Conservation (phyloP, 2,113 vertebrate species). For the Megaceryle torquata region DNA sequence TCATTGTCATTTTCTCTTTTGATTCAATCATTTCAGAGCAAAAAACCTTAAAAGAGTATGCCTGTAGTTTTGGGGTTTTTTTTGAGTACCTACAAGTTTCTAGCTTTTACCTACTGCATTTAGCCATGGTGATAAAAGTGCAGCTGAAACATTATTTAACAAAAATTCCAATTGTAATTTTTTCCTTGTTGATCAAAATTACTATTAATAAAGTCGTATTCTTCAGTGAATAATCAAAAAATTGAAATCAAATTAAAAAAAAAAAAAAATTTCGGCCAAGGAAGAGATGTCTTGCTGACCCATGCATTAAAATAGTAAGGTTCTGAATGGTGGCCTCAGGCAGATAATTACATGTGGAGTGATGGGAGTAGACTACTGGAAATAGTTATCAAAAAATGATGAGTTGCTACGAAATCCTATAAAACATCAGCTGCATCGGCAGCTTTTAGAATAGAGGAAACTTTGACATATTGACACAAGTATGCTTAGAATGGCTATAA, state of each 20-base stretch:
- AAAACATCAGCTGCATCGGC: neutral
- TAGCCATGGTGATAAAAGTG: neutral
- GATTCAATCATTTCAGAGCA: neutral
- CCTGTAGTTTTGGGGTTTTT: neutral
- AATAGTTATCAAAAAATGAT: slow-evolving; percentile 50
- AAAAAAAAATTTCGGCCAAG: neutral
- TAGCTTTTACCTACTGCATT: neutral
- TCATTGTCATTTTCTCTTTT: neutral
- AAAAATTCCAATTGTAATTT: neutral
- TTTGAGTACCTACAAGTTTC: neutral
- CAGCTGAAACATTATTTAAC: neutral
- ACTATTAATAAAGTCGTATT: neutral
- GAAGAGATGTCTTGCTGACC: neutral
- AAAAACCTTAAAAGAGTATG: neutral
- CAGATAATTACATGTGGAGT: slow-evolving; percentile 34
- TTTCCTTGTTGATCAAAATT: neutral
- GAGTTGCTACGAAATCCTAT: slow-evolving; percentile 5
- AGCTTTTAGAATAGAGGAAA: slow-evolving; percentile 9
- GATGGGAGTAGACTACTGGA: slow-evolving; percentile 39
- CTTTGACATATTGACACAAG: neutral
- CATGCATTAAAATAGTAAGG: neutral
- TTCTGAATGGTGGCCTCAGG: slow-evolving; percentile 44
- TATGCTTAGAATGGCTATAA: neutral
- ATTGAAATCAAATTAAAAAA: neutral
- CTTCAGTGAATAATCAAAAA: neutral